Evolutionary conservation across 2,797 vertebrate genomes (phyloP), one percentile per base, ranked within the genome.

Genomic region (Diceros bicornis): DNA sequence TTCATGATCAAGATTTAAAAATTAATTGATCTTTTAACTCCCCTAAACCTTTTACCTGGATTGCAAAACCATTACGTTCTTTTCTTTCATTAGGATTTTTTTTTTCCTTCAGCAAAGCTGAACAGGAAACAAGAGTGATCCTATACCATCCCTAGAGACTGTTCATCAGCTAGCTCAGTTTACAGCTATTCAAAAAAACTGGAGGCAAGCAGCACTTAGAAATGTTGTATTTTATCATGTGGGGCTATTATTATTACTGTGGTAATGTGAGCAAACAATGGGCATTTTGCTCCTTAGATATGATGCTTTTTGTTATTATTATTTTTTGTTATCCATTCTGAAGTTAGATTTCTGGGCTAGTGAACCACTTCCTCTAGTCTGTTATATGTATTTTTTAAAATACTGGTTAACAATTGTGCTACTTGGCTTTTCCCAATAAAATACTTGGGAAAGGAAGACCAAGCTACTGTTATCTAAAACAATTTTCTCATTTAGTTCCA

Each of bases 91-190:
- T 99, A 99, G 99, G 98, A 99, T 99, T 99, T 99, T 99, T 95
- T 79, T 71, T 25, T 2, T 4, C 98, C 99, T 99, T 98, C 98
- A 99, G 98, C 98, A 98, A 98, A 98, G 99, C 99, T 98, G 99
- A 99, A 99, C 99, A 99, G 99, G 98, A 99, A 99, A 97, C 96
- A 97, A 98, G 97, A 98, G 98, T 94, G 98, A 98, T 97, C 91
- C 98, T 97, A 92, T 95, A 97, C 97, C 66, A 87, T 99, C 99
- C 99, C 99, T 98, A 98, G 99, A 99, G 99, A 98, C 99, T 99
- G 99, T 99, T 99, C 99, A 99, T 99, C 99, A 99, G 99, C 99
- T 99, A 98, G 98, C 99, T 99, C 99, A 99, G 99, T 99, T 99
- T 99, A 99, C 99, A 99, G 98, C 98, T 99, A 99, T 99, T 75